These are phyloP conservation scores for Adelges cooleyi DNA, from an alignment of 1,140 invertebrate species.

Conservation along the genomic window DNA sequence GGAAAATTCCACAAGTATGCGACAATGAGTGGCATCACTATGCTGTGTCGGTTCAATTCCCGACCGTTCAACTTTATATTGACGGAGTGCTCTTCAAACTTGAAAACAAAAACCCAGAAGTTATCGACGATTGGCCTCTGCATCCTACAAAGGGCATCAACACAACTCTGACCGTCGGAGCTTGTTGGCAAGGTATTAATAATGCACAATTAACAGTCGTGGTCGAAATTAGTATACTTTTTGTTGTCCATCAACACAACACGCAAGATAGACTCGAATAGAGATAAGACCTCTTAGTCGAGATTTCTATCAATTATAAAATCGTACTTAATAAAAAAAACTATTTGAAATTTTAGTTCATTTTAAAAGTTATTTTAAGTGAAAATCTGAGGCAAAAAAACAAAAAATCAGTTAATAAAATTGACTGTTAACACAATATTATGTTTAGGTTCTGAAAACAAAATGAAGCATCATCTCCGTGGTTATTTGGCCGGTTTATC, in stretches of 20 bases:
- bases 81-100: conserved; percentile 75
- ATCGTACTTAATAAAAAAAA: too few species aligned
- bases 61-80: conserved; percentile 74
- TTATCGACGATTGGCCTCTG: conserved; percentile 99
- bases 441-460: conserved; percentile 58
- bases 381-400: too few species aligned
- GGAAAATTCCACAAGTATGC: conserved; percentile 80
- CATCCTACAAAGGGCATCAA: conserved; percentile 88
- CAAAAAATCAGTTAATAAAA: too few species aligned
- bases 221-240: too few species aligned
- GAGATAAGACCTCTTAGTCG: not conserved
- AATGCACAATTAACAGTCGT: too few species aligned
- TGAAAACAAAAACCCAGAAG: conserved; percentile 81
- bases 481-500: conserved; percentile 80
- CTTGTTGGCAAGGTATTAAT: conserved; percentile 92
- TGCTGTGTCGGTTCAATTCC: conserved; percentile 81
- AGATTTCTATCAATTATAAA: too few species aligned
- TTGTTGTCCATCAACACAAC: not conserved
- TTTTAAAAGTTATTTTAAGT: too few species aligned
- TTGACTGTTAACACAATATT: too few species aligned
- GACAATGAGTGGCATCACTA: conserved; percentile 99
- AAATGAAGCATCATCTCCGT: conserved; percentile 76
- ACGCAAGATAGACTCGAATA: not conserved
- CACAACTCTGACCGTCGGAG: conserved; percentile 86
- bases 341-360: too few species aligned